Conservation (phyloP, 37 sponge, comb jelly and placozoan species). For the Theonella swinhoei region DNA sequence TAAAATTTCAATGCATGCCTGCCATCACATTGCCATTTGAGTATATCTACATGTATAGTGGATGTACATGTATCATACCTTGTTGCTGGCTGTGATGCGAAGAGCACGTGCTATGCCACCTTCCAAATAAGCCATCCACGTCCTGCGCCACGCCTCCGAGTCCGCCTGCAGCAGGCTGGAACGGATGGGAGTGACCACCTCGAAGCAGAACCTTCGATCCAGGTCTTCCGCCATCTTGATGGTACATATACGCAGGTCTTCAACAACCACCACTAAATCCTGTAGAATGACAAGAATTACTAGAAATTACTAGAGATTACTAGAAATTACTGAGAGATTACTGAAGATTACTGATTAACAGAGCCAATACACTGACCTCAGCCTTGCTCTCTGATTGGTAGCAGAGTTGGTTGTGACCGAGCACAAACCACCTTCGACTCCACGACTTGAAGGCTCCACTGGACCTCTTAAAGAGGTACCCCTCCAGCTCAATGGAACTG, state of each 20-base stretch:
- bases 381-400: slow-evolving; percentile 57
- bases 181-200: slow-evolving; percentile 63
- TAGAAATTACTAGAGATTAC: background rate
- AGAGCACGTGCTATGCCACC: slow-evolving; percentile 61
- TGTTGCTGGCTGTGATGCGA: slow-evolving; percentile 42
- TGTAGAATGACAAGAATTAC: slow-evolving; percentile 10
- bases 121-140: slow-evolving; percentile 55
- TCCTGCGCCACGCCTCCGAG: slow-evolving; percentile 55
- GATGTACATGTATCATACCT: no score
- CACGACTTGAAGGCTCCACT: slow-evolving; percentile 72
- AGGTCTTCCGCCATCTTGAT: slow-evolving; percentile 76
- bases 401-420: slow-evolving; percentile 57
- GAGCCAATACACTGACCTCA: slow-evolving; percentile 28
- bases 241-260: slow-evolving; percentile 75
- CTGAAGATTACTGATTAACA: background rate
- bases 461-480: slow-evolving; percentile 84
- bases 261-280: slow-evolving; percentile 57
- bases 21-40: no score
- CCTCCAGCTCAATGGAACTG: slow-evolving; percentile 62
- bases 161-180: slow-evolving; percentile 78
- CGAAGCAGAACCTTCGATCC: slow-evolving; percentile 84
- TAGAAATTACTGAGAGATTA: background rate
- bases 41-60: no score
- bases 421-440: slow-evolving; percentile 75
- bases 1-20: no score